phyloP scores from a whole-genome alignment of 2,113 vertebrate species.

The Anhinga anhinga region DNA sequence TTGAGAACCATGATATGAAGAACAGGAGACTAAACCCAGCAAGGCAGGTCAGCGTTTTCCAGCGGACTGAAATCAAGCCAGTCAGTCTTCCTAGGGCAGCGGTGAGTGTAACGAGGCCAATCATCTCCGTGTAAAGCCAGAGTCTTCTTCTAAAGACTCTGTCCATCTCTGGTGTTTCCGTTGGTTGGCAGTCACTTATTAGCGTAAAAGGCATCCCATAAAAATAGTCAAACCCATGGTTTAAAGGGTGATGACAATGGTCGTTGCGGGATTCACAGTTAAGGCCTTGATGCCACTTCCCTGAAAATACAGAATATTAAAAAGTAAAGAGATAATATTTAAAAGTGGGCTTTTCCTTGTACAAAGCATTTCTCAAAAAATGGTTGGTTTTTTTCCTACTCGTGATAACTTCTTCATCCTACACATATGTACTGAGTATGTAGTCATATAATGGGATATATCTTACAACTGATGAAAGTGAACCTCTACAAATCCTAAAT shows the following conservation, averaged over 20 bases:
- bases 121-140: conserved; percentile 9
- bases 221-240: conserved; percentile 88
- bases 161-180: conserved; percentile 63
- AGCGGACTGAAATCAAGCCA: conserved; percentile 50
- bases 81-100: conserved; percentile 54
- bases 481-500: background rate
- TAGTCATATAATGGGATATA: background rate
- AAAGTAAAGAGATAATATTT: background rate
- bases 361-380: background rate
- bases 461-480: background rate
- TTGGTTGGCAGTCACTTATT: conserved; percentile 80
- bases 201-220: conserved; percentile 85
- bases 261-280: conserved; percentile 81
- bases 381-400: background rate
- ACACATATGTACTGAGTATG: background rate
- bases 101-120: conserved; percentile 67
- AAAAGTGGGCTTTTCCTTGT: background rate
- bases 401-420: background rate
- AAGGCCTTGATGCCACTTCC: conserved; percentile 93
- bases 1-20: conserved; percentile 48
- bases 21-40: conserved; percentile 34
- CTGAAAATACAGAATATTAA: conserved; percentile 61
- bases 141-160: conserved; percentile 57
- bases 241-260: conserved; percentile 90
- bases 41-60: conserved; percentile 37